Conservation (phyloP, 1,140 invertebrate genomes). For the Philaenus spumarius region DNA sequence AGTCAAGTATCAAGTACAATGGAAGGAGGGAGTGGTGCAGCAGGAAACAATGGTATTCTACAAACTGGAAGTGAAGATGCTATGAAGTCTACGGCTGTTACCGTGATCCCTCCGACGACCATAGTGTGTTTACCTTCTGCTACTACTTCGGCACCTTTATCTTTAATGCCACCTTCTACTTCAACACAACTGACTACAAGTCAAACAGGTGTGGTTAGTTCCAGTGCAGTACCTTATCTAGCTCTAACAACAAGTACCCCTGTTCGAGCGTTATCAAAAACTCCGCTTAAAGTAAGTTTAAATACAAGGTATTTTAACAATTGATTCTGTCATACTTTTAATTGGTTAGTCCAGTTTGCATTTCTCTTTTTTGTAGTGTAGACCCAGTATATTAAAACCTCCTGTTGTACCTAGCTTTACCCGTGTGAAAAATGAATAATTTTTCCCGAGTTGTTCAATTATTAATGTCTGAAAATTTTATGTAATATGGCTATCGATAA, state of each 20-base stretch:
- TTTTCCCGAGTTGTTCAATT: too few relatives aligned
- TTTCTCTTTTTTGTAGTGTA: too few relatives aligned
- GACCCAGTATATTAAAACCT: too few relatives aligned
- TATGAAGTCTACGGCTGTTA: slow-evolving; percentile 21
- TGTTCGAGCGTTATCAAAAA: slow-evolving; percentile 41
- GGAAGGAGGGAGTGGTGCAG: slow-evolving; percentile 26
- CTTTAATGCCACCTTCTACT: slow-evolving; percentile 26
- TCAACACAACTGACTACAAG: slow-evolving; percentile 31
- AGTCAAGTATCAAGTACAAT: slow-evolving; percentile 40
- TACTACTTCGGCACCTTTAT: slow-evolving; percentile 21
- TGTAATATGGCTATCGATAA: too few relatives aligned
- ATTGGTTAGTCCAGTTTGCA: too few relatives aligned
- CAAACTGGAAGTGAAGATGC: slow-evolving; percentile 32
- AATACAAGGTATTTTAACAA: too few relatives aligned
- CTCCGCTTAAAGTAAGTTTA: slow-evolving; percentile 4
- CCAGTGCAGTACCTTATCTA: slow-evolving; percentile 43
- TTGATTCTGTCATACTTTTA: too few relatives aligned
- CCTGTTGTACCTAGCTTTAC: too few relatives aligned
- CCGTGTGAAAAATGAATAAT: too few relatives aligned
- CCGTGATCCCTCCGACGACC: slow-evolving; percentile 45
- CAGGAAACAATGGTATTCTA: background rate
- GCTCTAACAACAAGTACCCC: slow-evolving; percentile 43
- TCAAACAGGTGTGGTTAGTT: slow-evolving; percentile 23
- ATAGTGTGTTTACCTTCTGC: slow-evolving; percentile 44
- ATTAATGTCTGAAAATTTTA: too few relatives aligned